Base-by-base conservation (phyloP, 2,797 vertebrate species). In the Phoxinus dragarum region DNA sequence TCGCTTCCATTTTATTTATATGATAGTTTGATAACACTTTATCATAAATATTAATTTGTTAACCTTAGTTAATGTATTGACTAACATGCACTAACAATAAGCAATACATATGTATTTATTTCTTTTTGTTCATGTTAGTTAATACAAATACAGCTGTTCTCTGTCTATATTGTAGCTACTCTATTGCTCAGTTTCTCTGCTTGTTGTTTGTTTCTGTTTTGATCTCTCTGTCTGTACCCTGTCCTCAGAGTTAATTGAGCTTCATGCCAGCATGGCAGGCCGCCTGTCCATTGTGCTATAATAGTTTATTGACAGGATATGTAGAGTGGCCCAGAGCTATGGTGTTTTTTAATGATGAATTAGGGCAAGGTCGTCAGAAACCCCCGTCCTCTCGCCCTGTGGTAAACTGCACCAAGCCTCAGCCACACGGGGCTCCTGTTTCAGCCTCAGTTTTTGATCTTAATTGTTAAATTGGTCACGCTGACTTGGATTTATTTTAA, bases 341-440 rank as follows among this genome's bases (percentile, higher is more conserved):
- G 89, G 86, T 78, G 47, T 66, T 85, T 74, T 92, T 91, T 90
- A 61, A 93, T 93, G 93, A 92, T 84, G 91, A 95, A 95, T 86
- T 94, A 93, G 96, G 95, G 94, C 97, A 97, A 97, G 97, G 97
- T 97, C 96, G 92, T 91, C 89, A 19, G 69, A 82, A 81, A 77
- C 34, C 52, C 78, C 31, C 21, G 36, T 73, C 54, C 79, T 66
- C 42, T 82, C 8, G 23, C 80, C 52, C 54, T 10, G 36, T 66
- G 59, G 78, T 89, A 88, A 90, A 90, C 89, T 81, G 38, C 76
- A 69, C 69, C 73, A 69, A 86, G 75, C 80, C 31, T 38, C 75
- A 84, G 69, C 71, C 74, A 64, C 79, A 74, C 21, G 42, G 66
- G 76, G 77, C 54, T 81, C 40, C 54, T 52, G 49, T 73, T 69